Evolutionary conservation across 2,888 invertebrate species (phyloP).

Genomic region (Hylaea fasciaria): DNA sequence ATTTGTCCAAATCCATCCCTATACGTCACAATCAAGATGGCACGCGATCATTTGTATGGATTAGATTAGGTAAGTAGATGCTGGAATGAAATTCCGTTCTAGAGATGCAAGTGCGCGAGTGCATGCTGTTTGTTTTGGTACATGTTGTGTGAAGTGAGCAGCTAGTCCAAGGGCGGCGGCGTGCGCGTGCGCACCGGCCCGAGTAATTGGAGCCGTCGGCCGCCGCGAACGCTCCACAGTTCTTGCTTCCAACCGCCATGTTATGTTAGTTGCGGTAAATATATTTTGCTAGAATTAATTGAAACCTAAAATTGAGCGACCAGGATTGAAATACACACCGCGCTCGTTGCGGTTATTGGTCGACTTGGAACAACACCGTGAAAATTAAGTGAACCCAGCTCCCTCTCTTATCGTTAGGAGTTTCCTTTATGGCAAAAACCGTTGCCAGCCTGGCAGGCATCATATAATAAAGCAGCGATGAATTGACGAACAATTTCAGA

Average conservation of each 20-base stretch:
- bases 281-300: conserved; percentile 30
- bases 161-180: conserved; percentile 62
- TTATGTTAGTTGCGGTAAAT: conserved; percentile 42
- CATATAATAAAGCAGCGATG: conserved; percentile 10
- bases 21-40: conserved; percentile 65
- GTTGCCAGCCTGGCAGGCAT: conserved; percentile 15
- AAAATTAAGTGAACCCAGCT: conserved; percentile 17
- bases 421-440: not conserved
- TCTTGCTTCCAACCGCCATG: conserved; percentile 38
- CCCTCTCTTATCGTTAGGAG: conserved; percentile 1
- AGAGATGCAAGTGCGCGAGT: conserved; percentile 36
- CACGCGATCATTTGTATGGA: conserved; percentile 54
- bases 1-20: conserved; percentile 57
- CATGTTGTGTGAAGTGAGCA: conserved; percentile 52
- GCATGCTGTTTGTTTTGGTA: conserved; percentile 49
- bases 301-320: conserved; percentile 19
- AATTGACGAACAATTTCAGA: conserved; percentile 27
- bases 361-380: conserved; percentile 8
- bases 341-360: conserved; percentile 3
- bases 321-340: conserved; percentile 13
- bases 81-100: conserved; percentile 65
- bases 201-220: conserved; percentile 57
- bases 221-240: conserved; percentile 43
- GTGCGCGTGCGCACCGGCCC: conserved; percentile 54
- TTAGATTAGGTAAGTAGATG: conserved; percentile 51